Evolutionary conservation across 2,888 invertebrate species (phyloP), one percentile per base, ranked within the genome.

Genomic region (Agonum fuliginosum): DNA sequence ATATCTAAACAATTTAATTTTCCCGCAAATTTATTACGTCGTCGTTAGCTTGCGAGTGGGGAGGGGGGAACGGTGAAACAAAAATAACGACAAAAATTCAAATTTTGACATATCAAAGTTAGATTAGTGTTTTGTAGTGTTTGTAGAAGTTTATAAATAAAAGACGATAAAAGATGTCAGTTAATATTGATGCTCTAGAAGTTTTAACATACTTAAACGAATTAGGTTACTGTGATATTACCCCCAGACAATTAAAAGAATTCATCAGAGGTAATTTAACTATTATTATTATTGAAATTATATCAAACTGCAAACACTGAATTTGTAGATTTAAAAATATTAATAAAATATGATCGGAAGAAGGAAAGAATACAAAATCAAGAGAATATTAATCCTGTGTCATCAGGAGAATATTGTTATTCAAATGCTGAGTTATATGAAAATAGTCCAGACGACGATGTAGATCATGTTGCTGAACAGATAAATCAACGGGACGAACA

Each of bases 151-250:
- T 62, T 12, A 48, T 19, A 20, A 19, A 51, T 12, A 12, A 12
- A 12, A 14, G 14, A 43, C 14, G 14, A 17, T 20, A 12, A 37
- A 79, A 78, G 80, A 84, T 85, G 84, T 80, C 83, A n/a, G 67
- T 86, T 83, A 84, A 86, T 81, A 86, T 92, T 83, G 92, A 94
- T 85, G 91, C 94, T n/a, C 89, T 91, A 83, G 93, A 93, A 87
- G 91, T 95, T 83, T 88, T 95, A 81, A 87, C 89, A 80, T 92
- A 94, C 87, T 87, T 95, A 82, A 94, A 94, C 86, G 90, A 93
- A 83, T 87, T 94, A 82, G 95, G 95, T 77, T 94, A 94, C 83
- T 90, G 91, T 76, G 93, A 94, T 83, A 91, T 95, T 81, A 92
- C 91, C 78, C 91, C 92, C 14, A 90, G 91, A 85, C 93, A 94